These are phyloP conservation scores for Cecropterus lyciades DNA, from an alignment of 1,140 invertebrate species.

Conservation along the genomic window DNA sequence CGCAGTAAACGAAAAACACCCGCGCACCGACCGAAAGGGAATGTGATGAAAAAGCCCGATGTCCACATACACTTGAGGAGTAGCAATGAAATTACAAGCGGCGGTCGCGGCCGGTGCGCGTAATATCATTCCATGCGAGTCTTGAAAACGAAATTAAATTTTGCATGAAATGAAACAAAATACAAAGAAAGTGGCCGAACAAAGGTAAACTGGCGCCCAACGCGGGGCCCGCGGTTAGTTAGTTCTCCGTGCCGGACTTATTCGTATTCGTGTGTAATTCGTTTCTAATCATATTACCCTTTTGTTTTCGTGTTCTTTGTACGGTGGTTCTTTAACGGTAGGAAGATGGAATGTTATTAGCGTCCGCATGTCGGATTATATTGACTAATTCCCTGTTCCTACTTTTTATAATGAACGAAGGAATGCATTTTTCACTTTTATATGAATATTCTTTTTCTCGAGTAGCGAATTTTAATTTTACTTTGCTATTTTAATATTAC, in stretches of 20 bases:
- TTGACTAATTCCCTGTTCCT: slow-evolving; percentile 10
- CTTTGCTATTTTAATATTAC: neutral
- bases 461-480: neutral
- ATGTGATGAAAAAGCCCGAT: slow-evolving; percentile 81
- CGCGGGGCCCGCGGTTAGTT: slow-evolving; percentile 69
- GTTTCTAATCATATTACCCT: slow-evolving; percentile 80
- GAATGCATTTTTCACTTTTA: slow-evolving; percentile 3
- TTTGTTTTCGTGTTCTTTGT: slow-evolving; percentile 61
- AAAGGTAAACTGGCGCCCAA: slow-evolving; percentile 69
- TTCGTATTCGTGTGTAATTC: slow-evolving; percentile 63
- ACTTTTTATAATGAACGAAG: neutral
- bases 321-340: slow-evolving; percentile 44
- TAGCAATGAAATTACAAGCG: slow-evolving; percentile 75
- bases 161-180: slow-evolving; percentile 83
- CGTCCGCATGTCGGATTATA: slow-evolving; percentile 34
- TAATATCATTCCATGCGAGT: slow-evolving; percentile 83
- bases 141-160: slow-evolving; percentile 84
- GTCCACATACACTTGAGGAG: slow-evolving; percentile 81
- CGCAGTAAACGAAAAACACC: slow-evolving; percentile 74
- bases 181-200: slow-evolving; percentile 81
- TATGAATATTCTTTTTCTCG: neutral
- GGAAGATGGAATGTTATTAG: slow-evolving; percentile 55
- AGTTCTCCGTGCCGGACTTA: slow-evolving; percentile 59
- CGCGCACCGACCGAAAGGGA: slow-evolving; percentile 73
- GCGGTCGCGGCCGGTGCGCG: slow-evolving; percentile 64